Conservation (phyloP, 2,888 invertebrate genomes). For the Strigamia transsilvanica region DNA sequence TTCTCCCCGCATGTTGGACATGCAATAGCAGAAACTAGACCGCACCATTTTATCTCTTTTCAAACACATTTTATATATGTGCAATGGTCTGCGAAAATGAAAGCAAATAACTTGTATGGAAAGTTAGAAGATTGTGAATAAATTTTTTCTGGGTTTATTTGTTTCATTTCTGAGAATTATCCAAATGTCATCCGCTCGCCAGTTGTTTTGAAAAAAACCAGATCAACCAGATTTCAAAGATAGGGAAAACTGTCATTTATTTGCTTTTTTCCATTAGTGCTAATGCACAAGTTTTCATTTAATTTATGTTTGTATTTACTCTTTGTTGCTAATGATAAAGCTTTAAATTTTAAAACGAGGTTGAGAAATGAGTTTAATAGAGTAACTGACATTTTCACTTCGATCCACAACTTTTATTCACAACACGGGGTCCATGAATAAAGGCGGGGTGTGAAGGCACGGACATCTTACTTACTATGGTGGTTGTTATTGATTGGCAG, state of each 20-base stretch:
- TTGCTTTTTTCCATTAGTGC: not conserved
- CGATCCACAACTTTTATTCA: conserved; percentile 13
- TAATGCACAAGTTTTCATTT: conserved; percentile 14
- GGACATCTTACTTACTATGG: conserved; percentile 26
- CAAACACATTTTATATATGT: not conserved
- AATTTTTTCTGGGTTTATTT: not conserved
- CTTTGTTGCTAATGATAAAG: not conserved
- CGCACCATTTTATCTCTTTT: conserved; percentile 7
- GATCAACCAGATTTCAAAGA: not conserved
- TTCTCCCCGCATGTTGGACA: conserved; percentile 9
- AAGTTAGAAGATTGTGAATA: not conserved
- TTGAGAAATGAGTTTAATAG: not conserved
- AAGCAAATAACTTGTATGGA: not conserved
- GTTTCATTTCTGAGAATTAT: not conserved
- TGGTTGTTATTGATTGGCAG: conserved; percentile 28
- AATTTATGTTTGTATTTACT: not conserved
- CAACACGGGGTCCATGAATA: conserved; percentile 15
- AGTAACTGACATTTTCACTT: not conserved
- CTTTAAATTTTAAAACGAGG: not conserved
- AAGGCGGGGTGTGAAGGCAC: not conserved
- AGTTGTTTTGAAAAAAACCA: not conserved
- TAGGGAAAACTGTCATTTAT: not conserved
- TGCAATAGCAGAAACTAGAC: not conserved
- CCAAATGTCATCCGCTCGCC: not conserved
- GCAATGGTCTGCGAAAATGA: not conserved